phyloP scores from a whole-genome alignment of 2,797 vertebrate genomes.

The Coregonus ussuriensis region DNA sequence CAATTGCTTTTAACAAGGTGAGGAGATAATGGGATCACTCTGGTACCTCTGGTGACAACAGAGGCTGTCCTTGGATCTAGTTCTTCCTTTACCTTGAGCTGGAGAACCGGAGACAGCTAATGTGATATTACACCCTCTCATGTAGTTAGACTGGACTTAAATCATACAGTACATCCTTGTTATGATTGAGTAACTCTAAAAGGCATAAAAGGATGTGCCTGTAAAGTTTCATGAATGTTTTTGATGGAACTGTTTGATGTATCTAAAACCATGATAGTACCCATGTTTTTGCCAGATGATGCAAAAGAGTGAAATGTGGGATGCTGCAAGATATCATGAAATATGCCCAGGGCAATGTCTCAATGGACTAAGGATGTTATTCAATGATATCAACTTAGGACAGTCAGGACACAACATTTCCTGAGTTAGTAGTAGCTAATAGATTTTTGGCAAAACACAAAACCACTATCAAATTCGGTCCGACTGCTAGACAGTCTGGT shows the following conservation, averaged over 20 bases:
- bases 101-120: neutral
- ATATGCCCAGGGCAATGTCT: neutral
- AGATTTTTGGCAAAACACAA: neutral
- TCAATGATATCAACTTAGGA: neutral
- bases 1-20: constrained; percentile 26
- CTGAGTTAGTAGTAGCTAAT: neutral
- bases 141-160: neutral
- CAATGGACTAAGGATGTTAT: neutral
- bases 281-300: neutral
- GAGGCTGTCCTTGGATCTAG: constrained; percentile 12
- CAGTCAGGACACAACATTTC: neutral
- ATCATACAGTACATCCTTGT: neutral
- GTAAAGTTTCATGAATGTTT: neutral
- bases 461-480: neutral
- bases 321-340: neutral
- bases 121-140: neutral
- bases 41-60: neutral
- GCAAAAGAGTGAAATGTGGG: neutral
- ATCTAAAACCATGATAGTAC: neutral
- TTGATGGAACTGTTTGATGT: neutral
- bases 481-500: too few species aligned
- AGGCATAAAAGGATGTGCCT: neutral
- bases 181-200: neutral
- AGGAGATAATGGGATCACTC: constrained; percentile 20
- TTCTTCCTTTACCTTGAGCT: neutral